These are phyloP conservation scores for Artibeus jamaicensis DNA, from an alignment of 2,797 vertebrate genomes.

Conservation along the genomic window DNA sequence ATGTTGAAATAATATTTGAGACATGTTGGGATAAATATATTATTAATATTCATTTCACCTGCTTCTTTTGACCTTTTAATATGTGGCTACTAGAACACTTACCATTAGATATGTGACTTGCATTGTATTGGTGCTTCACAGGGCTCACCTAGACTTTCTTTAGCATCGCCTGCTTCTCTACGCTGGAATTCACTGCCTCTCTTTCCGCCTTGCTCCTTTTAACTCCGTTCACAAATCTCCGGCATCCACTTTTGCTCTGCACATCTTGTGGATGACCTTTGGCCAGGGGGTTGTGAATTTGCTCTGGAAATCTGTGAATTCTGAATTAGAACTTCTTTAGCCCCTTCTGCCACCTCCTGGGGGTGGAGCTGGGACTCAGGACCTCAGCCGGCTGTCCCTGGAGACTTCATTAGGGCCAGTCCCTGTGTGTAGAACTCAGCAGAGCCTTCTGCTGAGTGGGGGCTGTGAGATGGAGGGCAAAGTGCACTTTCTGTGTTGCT, in stretches of 20 bases:
- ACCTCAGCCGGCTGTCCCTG: not conserved
- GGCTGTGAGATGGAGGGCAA: not conserved
- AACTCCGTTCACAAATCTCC: not conserved
- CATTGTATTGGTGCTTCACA: not conserved
- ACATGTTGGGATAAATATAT: not conserved
- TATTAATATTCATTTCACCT: not conserved
- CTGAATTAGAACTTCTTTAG: not conserved
- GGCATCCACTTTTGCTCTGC: not conserved
- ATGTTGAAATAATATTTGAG: not conserved
- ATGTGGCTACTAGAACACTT: not conserved
- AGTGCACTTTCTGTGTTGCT: not conserved
- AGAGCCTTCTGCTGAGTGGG: not conserved
- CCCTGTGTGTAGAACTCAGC: not conserved
- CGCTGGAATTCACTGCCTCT: not conserved
- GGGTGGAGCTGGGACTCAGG: not conserved
- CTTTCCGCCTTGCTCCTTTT: not conserved
- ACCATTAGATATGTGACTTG: not conserved
- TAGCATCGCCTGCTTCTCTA: accelerated
- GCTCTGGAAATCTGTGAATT: not conserved
- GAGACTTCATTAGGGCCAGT: constrained; percentile 45
- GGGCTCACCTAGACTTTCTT: not conserved
- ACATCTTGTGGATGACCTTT: not conserved
- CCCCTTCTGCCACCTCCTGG: not conserved
- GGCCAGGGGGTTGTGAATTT: not conserved
- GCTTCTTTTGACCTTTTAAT: not conserved